A percentile compares a stretch with the other conserved stretches of the same genome.
phyloP scores from a whole-genome alignment of 2,113 vertebrate genomes.

The Rafetus swinhoei region DNA sequence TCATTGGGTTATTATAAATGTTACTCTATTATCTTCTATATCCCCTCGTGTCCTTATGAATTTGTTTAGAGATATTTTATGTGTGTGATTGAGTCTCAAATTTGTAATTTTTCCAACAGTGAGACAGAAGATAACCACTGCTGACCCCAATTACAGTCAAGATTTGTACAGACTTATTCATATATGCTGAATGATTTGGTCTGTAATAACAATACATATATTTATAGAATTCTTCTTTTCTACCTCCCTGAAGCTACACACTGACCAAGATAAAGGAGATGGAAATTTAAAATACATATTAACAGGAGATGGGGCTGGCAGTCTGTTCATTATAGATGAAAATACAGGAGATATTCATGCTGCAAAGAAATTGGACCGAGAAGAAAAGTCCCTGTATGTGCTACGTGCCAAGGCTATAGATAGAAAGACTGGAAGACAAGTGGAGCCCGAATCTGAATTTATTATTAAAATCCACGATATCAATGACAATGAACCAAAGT shows the following conservation, averaged over 20 bases:
- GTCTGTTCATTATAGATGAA: constrained; percentile 94
- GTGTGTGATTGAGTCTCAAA: constrained; percentile 26
- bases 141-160: constrained; percentile 34
- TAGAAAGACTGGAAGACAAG: constrained; percentile 87
- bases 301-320: constrained; percentile 95
- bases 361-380: constrained; percentile 95
- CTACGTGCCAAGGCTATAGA: constrained; percentile 95
- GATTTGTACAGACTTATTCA: constrained; percentile 27
- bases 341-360: constrained; percentile 98
- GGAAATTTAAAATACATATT: constrained; percentile 95
- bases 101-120: constrained; percentile 15
- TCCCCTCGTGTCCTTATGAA: not conserved
- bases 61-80: constrained; percentile 36
- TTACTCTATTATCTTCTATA: not conserved
- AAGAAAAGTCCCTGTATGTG: constrained; percentile 93
- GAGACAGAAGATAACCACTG: constrained; percentile 45
- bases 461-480: constrained; percentile 99
- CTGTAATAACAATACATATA: constrained; percentile 57
- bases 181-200: constrained; percentile 55
- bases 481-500: constrained; percentile 97
- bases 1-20: not conserved
- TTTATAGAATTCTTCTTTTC: constrained; percentile 77
- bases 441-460: constrained; percentile 97
- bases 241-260: constrained; percentile 89
- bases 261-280: constrained; percentile 95